Evolutionary conservation across 1,140 invertebrate genomes (phyloP), one percentile per base, ranked within the genome.

Genomic region (Acromyrmex heyeri): DNA sequence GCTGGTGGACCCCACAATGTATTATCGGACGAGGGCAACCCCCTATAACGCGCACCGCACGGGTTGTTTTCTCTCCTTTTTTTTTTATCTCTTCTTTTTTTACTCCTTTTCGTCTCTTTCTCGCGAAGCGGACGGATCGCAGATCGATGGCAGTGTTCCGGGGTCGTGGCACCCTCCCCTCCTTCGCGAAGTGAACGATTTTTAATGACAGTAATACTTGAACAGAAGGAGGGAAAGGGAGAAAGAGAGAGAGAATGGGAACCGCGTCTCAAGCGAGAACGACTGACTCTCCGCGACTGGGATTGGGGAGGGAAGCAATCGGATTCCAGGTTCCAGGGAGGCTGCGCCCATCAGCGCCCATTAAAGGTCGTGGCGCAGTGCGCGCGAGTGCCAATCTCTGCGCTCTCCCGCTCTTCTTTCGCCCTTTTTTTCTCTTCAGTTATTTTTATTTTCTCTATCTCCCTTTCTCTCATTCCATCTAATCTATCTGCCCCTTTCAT

Each of bases 331-430:
- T 91, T 87, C 82, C 85, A 92, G 89, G 89, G 91, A 92, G 91
- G 89, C 91, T 92, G 91, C 86, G 90, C 86, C 86, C 86, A 85
- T 91, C 88, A 78, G 85, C 75, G 70, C 82, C 88, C 65, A 86
- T 92, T 87, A 92, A 90, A 90, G 91, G 90, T 91, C 91, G 91
- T 83, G 88, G 91, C 91, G 87, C 91, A 91, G 12, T 86, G 91
- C 91, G 91, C 89, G 86, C 70, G 85, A 72, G 55, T 57, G 70
- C 75, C 18, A 65, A 65, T 86, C 64, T 86, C 75, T 79, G 53
- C 75, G 34, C 14, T 79, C 64, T 61, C 24, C 27, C 38, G 38
- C 38, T 59, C 78, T 67, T 65, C 38, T 21, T 57, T 78, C 30
- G 59, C 3, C 8, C 21, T 62, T 34, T 53, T n/a, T 53, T 14